phyloP scores from a whole-genome alignment of 2,797 vertebrate species.

The Philypnodon macrostomus region DNA sequence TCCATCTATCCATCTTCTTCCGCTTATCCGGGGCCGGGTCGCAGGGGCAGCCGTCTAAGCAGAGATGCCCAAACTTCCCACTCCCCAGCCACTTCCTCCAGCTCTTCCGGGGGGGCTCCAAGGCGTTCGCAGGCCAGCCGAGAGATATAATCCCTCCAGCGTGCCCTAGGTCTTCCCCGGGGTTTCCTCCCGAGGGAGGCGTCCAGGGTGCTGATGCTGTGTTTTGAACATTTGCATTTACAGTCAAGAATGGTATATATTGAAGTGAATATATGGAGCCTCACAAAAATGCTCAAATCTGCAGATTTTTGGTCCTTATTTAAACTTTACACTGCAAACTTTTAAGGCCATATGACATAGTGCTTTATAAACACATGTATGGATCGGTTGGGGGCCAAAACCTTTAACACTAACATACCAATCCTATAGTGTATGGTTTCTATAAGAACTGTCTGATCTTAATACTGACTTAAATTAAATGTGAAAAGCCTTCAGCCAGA shows the following conservation, averaged over 20 bases:
- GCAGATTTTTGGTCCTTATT: conserved; percentile 2
- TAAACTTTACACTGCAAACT: background rate
- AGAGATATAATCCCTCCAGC: too few species aligned
- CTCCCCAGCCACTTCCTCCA: too few species aligned
- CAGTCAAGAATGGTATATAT: background rate
- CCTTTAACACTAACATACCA: background rate
- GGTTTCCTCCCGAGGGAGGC: too few species aligned
- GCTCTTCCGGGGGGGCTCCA: too few species aligned
- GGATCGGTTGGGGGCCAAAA: background rate
- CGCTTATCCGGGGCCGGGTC: too few species aligned
- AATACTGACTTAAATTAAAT: background rate
- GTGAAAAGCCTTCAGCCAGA: background rate
- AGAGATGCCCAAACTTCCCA: too few species aligned
- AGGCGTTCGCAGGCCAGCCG: too few species aligned
- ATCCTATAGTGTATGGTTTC: background rate
- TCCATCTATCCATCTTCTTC: too few species aligned
- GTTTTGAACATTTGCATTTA: background rate
- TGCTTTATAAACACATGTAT: conserved; percentile 7
- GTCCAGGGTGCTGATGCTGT: too few species aligned
- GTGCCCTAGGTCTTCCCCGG: too few species aligned
- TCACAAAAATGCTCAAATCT: conserved; percentile 1
- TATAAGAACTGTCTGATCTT: background rate
- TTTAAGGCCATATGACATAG: background rate
- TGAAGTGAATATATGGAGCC: conserved; percentile 1
- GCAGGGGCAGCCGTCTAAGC: too few species aligned